Base-by-base conservation (phyloP, 2,888 invertebrate genomes). In the Amphiduros pacificus region DNA sequence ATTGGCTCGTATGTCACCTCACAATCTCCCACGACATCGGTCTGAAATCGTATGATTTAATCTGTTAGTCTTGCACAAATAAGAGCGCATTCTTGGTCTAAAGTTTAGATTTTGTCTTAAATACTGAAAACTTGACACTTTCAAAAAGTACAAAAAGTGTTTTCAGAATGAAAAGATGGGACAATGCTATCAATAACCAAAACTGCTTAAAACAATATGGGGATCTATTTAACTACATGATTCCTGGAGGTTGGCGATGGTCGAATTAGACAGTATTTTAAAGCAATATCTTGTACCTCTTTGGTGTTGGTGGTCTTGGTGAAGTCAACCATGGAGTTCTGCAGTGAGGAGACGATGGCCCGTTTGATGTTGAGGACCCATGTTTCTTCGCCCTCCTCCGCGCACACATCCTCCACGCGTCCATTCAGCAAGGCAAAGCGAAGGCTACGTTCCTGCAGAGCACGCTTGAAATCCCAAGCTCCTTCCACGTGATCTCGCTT, bases 311-410 rank as follows among this genome's bases (percentile, higher is more conserved):
- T 28, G 36, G 28, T 31, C 17, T 31, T 58, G 36, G 24, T 26
- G 22, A 58, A 48, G 26, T 58, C 71, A 3, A 73, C 86, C 94
- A 94, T 94, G 65, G 90, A 89, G 79, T 94, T 95, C 79, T 95
- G 94, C 63, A 94, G 86, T 75, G 92, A 86, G 0, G 94, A 94
- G 60, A 93, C 87, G 67, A 95, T 87, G 2, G 91, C 94, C 67
- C 94, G 88, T 85, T 96, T 96, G 78, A 95, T 87, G 85, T 96
- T 95, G 60, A 95, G 87, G 0, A 92, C 90, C 76, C 90, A 89
- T 24, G 88, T 87, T 0, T 88, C 87, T 77, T 96, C 95, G 0
- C 85, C 88, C 0, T 85, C 84, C 62, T 89, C 88, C 0, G 89
- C 85, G 78, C 95, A 96, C 70, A 96, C 87, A 5, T 89, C 84